Evolutionary conservation across 53 echinoderm and acorn worm species (phyloP).

Genomic region (Apostichopus leukothele): DNA sequence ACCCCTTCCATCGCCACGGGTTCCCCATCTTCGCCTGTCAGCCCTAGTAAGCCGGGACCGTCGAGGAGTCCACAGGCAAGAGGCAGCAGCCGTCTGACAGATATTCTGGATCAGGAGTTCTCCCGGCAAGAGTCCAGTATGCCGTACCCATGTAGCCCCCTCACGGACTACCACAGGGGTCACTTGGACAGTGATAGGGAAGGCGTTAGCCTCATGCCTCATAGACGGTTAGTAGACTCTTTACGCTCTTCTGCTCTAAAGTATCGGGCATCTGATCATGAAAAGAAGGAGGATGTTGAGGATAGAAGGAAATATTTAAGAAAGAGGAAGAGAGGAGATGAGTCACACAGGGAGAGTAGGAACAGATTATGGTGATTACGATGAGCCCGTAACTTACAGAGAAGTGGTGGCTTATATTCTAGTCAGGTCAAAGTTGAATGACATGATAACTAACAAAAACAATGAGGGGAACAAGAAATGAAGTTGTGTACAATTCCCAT

Average conservation of each 20-base stretch:
- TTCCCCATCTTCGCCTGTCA: slow-evolving; percentile 26
- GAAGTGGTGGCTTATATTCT: too few relatives aligned
- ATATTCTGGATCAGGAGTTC: slow-evolving; percentile 25
- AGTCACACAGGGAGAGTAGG: neutral
- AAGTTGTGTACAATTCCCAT: too few relatives aligned
- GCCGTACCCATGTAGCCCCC: slow-evolving; percentile 38
- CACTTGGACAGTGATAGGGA: slow-evolving; percentile 33
- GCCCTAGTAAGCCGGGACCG: slow-evolving; percentile 23
- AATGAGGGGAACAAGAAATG: too few relatives aligned
- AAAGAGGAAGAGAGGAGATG: slow-evolving; percentile 8
- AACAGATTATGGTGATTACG: neutral
- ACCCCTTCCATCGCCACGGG: slow-evolving; percentile 34
- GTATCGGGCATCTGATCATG: neutral
- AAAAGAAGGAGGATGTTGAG: neutral
- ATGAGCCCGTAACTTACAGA: too few relatives aligned
- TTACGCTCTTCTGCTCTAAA: neutral
- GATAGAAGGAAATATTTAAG: neutral
- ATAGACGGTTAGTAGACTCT: slow-evolving; percentile 33
- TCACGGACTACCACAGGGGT: slow-evolving; percentile 27
- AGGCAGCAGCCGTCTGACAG: neutral
- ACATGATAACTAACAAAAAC: too few relatives aligned
- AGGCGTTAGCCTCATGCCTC: slow-evolving; percentile 7
- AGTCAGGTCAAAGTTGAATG: too few relatives aligned
- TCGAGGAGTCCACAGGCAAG: slow-evolving; percentile 8
- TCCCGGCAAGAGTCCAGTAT: slow-evolving; percentile 5